These are phyloP conservation scores for Tiphia femorata DNA, from an alignment of 2,888 invertebrate species.

Conservation along the genomic window DNA sequence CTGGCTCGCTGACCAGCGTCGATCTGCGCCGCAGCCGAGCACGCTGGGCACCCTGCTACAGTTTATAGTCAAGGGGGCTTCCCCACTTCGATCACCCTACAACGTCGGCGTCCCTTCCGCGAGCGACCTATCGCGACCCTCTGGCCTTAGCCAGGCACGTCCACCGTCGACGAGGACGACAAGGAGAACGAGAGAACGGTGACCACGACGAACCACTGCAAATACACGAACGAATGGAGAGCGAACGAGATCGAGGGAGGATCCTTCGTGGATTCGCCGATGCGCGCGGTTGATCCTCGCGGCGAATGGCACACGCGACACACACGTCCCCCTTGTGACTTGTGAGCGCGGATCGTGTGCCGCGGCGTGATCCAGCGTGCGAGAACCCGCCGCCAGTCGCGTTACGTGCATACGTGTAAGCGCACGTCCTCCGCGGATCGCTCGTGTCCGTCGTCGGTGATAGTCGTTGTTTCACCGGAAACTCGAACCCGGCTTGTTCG, in stretches of 20 bases:
- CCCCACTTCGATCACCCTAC: no score
- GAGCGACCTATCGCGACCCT: not conserved
- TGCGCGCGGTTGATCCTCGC: conserved; percentile 18
- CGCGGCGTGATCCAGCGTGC: conserved; percentile 18
- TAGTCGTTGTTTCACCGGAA: not conserved
- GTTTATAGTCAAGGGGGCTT: no score
- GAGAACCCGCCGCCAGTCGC: conserved; percentile 41
- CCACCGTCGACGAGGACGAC: not conserved
- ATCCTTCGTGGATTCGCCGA: not conserved
- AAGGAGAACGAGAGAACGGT: not conserved
- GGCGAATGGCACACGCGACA: conserved; percentile 49
- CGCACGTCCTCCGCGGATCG: conserved; percentile 41
- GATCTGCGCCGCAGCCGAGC: no score
- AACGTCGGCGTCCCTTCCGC: no score
- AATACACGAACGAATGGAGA: not conserved
- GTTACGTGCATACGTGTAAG: conserved; percentile 47
- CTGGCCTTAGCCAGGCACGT: not conserved
- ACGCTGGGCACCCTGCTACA: no score
- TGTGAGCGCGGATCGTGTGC: conserved; percentile 21
- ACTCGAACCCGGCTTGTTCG: no score
- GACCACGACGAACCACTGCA: not conserved
- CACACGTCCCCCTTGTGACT: conserved; percentile 26
- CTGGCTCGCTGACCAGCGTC: no score
- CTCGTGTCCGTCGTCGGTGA: not conserved
- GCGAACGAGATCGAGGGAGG: not conserved